Percentiles rank a stretch among this genome's conserved stretches.
These are phyloP conservation scores for Metopolophium dirhodum DNA, from an alignment of 1,140 invertebrate genomes.

Conservation along the genomic window DNA sequence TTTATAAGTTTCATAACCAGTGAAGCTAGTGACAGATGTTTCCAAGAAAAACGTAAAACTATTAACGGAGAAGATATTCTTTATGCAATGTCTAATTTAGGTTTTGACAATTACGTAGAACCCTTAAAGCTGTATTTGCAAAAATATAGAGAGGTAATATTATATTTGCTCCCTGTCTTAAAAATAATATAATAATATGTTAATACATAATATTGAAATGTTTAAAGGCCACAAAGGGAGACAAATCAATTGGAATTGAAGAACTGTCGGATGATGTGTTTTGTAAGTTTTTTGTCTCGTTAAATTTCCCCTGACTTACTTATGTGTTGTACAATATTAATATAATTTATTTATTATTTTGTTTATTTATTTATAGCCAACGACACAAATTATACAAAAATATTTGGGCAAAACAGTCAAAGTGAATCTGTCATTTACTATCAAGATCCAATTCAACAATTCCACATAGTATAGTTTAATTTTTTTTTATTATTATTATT, in stretches of 20 bases:
- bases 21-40: conserved; percentile 95
- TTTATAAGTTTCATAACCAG: conserved; percentile 99
- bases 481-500: neutral
- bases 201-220: neutral
- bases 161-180: neutral
- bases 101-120: conserved; percentile 99
- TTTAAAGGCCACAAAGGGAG: conserved; percentile 61
- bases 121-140: conserved; percentile 95
- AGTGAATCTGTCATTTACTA: conserved; percentile 53
- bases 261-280: conserved; percentile 61
- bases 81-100: conserved; percentile 94
- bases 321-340: neutral
- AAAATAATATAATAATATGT: neutral
- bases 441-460: conserved; percentile 59
- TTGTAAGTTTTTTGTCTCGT: conserved; percentile 49
- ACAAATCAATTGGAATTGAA: conserved; percentile 61
- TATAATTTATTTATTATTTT: neutral
- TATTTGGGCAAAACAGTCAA: conserved; percentile 53
- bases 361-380: neutral
- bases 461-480: conserved; percentile 58
- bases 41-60: conserved; percentile 98
- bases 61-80: conserved; percentile 99
- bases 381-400: conserved; percentile 46
- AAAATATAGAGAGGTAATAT: conserved; percentile 88
- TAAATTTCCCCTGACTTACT: neutral